A percentile compares a stretch with the other conserved stretches of the same genome.
These are phyloP conservation scores for Hyposoter didymator DNA, from an alignment of 2,888 invertebrate species.

Conservation along the genomic window DNA sequence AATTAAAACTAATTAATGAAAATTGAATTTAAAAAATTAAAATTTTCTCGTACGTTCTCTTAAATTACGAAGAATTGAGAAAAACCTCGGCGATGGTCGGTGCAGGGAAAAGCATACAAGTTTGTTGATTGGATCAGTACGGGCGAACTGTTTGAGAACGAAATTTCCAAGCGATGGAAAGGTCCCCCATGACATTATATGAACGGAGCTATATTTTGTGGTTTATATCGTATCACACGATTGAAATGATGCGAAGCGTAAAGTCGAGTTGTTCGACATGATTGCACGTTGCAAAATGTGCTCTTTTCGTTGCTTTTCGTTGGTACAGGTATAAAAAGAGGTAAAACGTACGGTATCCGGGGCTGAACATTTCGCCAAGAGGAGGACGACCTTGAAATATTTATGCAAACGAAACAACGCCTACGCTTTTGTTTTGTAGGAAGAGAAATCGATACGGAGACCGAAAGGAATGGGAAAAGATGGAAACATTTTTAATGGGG, in stretches of 20 bases:
- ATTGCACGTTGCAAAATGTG: slow-evolving; percentile 33
- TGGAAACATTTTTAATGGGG: background rate
- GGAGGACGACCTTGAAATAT: slow-evolving; percentile 35
- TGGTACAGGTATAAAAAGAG: background rate
- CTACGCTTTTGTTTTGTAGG: background rate
- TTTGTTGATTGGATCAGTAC: background rate
- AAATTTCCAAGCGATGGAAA: background rate
- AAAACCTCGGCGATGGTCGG: too few relatives aligned
- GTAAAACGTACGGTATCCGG: slow-evolving; percentile 18
- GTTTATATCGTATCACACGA: slow-evolving; percentile 18
- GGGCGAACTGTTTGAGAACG: background rate
- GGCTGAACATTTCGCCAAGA: background rate
- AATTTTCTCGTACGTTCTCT: too few relatives aligned
- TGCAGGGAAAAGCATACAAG: too few relatives aligned
- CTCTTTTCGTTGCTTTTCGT: background rate
- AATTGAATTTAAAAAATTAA: too few relatives aligned
- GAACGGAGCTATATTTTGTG: background rate
- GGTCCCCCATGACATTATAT: slow-evolving; percentile 16
- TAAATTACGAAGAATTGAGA: too few relatives aligned
- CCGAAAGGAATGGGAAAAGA: background rate
- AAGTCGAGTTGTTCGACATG: slow-evolving; percentile 54
- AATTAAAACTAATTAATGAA: too few relatives aligned
- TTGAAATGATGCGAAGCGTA: slow-evolving; percentile 38
- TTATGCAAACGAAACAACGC: slow-evolving; percentile 7
- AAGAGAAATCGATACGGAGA: background rate